Percentiles rank a stretch among this genome's conserved stretches.
Conservation (phyloP, 2,113 vertebrate genomes). For the Lonchura striata region DNA sequence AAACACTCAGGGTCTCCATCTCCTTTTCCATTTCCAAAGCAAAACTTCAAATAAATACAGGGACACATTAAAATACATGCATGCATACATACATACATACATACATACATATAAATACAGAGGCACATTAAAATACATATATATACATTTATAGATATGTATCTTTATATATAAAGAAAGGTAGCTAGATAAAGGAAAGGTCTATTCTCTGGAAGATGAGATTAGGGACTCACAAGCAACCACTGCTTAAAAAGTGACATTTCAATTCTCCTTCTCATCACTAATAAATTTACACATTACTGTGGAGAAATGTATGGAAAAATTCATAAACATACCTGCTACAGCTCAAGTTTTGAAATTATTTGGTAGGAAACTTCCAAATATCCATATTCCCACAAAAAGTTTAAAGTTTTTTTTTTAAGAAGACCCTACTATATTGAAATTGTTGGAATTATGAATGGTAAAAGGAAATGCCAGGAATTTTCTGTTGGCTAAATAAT, state of each 20-base stretch:
- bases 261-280: not conserved
- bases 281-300: not conserved
- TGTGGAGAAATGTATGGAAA: not conserved
- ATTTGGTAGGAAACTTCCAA: not conserved
- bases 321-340: not conserved
- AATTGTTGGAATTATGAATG: not conserved
- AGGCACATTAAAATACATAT: too few species aligned
- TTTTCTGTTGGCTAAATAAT: not conserved
- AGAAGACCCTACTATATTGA: not conserved
- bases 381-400: not conserved
- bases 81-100: too few species aligned
- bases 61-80: not conserved
- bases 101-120: too few species aligned
- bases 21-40: not conserved
- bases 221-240: not conserved
- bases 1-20: not conserved
- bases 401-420: not conserved
- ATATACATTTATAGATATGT: too few species aligned
- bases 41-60: not conserved
- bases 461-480: not conserved
- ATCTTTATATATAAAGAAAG: fast-evolving
- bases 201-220: not conserved
- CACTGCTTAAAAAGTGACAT: not conserved
- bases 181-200: not conserved
- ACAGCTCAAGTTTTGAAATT: not conserved